Conservation (phyloP, 23 tunicate species). For the Botrylloides violaceus region DNA sequence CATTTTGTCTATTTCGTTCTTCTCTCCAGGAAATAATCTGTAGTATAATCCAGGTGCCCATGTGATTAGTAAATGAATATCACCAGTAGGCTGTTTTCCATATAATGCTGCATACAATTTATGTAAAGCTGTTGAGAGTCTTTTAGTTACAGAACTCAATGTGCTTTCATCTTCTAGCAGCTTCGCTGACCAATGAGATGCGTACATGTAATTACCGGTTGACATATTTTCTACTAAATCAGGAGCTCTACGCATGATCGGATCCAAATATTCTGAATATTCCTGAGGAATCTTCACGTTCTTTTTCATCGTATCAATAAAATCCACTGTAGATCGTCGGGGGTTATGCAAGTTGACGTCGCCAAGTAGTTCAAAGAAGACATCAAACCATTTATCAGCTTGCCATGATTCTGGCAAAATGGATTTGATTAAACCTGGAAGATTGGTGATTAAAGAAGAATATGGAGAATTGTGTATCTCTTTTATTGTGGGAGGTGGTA, state of each 20-base stretch:
- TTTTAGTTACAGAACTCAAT: neutral
- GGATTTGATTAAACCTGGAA: conserved; percentile 12
- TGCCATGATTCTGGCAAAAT: conserved; percentile 1
- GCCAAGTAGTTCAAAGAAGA: conserved; percentile 4
- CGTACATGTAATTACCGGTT: neutral
- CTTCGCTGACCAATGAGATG: neutral
- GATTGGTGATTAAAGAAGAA: neutral
- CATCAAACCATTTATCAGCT: conserved; percentile 12
- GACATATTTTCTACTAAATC: neutral
- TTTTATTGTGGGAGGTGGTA: neutral
- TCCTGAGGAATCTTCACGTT: neutral
- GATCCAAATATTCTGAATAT: conserved; percentile 3
- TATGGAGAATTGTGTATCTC: neutral
- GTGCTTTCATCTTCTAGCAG: neutral
- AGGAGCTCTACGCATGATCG: neutral
- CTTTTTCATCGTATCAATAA: conserved; percentile 5
- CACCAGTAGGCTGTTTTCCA: neutral
- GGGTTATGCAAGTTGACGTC: neutral
- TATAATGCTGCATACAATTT: neutral
- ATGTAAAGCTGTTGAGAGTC: neutral
- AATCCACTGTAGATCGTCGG: neutral
- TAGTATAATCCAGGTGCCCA: conserved; percentile 3
- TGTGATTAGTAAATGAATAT: neutral
- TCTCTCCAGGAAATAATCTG: conserved; percentile 5
- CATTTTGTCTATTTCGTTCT: neutral